phyloP scores from a whole-genome alignment of 37 sponge, comb jelly and placozoan genomes.

The Beroe forskalii region DNA sequence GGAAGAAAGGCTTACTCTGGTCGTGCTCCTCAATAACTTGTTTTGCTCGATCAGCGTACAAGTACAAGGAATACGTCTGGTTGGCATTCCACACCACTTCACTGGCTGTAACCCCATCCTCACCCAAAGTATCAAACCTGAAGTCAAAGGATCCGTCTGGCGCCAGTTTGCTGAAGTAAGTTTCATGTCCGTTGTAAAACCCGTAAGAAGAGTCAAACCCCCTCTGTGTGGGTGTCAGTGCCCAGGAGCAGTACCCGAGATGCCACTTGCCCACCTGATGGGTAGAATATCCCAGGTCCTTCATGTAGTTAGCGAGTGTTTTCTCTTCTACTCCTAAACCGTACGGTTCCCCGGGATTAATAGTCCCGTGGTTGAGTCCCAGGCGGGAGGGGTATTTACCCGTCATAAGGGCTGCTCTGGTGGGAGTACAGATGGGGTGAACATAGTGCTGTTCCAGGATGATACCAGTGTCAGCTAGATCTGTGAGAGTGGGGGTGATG shows the following conservation, averaged over 20 bases:
- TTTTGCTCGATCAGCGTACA: background rate
- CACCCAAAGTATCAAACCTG: background rate
- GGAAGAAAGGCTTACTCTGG: background rate
- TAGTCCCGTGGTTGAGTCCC: background rate
- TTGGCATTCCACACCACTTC: background rate
- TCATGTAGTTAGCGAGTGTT: background rate
- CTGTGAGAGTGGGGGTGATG: background rate
- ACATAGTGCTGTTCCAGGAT: background rate
- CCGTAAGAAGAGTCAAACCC: conserved; percentile 58
- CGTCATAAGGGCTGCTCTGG: conserved; percentile 38
- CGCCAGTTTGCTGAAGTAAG: background rate
- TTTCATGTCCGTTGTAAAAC: background rate
- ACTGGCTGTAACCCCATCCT: background rate
- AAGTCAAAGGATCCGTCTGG: too few species aligned
- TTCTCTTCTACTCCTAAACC: conserved; percentile 1
- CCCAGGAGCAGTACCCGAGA: conserved; percentile 21
- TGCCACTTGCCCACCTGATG: conserved; percentile 56
- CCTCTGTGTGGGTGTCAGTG: background rate
- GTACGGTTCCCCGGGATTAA: conserved; percentile 1
- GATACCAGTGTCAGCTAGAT: background rate
- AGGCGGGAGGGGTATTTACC: conserved; percentile 37
- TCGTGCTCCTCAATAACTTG: background rate
- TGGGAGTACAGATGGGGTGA: conserved; percentile 55
- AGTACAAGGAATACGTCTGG: conserved; percentile 11
- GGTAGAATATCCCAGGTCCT: conserved; percentile 11